A percentile compares a stretch with the other conserved stretches of the same genome.
These are phyloP conservation scores for Whitmania pigra DNA, from an alignment of 1,140 invertebrate genomes.

Conservation along the genomic window DNA sequence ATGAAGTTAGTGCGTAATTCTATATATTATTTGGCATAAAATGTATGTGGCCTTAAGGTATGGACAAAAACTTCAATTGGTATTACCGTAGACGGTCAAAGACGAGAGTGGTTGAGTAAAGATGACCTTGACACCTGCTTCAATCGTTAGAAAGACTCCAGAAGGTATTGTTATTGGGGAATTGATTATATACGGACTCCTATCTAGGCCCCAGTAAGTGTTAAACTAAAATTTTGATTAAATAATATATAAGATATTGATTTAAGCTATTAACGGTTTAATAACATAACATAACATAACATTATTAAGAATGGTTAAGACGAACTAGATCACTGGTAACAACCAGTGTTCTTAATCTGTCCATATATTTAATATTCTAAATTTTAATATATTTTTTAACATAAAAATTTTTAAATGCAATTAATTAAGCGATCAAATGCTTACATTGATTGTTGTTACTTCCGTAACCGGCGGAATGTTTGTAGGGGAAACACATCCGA, in stretches of 20 bases:
- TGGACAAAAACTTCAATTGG: not conserved
- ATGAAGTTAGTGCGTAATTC: too few species aligned
- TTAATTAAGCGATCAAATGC: too few species aligned
- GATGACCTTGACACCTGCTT: conserved; percentile 18
- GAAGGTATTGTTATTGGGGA: not conserved
- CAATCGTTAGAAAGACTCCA: conserved; percentile 6
- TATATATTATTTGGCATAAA: too few species aligned
- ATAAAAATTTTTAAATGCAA: too few species aligned
- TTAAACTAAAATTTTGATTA: conserved; percentile 12
- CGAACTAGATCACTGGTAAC: too few species aligned
- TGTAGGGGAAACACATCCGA: not conserved
- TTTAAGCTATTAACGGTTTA: too few species aligned
- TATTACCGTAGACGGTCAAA: conserved; percentile 10
- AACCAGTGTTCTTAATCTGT: too few species aligned
- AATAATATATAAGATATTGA: too few species aligned
- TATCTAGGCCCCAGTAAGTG: conserved; percentile 14
- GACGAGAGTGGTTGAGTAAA: conserved; percentile 1
- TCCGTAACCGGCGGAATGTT: not conserved
- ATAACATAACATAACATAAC: too few species aligned
- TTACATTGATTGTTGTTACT: not conserved
- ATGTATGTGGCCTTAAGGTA: too few species aligned
- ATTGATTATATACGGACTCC: conserved; percentile 16
- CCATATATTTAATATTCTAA: too few species aligned
- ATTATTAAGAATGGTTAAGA: too few species aligned
- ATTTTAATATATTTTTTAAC: not conserved